Conservation (phyloP, 2,888 invertebrate genomes). For the Cepaea hortensis region DNA sequence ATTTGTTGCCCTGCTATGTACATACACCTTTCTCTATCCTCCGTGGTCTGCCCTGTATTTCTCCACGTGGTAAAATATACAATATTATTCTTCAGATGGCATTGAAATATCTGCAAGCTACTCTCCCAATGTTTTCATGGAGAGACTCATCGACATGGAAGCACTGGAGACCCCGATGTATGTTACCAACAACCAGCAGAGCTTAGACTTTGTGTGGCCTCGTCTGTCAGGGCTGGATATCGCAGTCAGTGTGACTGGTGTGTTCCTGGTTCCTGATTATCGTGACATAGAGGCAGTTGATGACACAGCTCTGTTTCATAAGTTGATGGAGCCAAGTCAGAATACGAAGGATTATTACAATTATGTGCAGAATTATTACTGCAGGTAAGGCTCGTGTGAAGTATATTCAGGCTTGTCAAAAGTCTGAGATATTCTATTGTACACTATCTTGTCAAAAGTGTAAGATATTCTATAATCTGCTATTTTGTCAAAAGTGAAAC, state of each 20-base stretch:
- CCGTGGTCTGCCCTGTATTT: too few species aligned
- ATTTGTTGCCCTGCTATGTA: too few species aligned
- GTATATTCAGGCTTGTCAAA: too few species aligned
- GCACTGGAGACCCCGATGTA: conserved; percentile 67
- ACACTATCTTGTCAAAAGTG: too few species aligned
- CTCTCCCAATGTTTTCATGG: conserved; percentile 72
- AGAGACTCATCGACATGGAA: conserved; percentile 65
- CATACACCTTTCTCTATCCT: too few species aligned
- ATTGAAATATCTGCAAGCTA: conserved; percentile 50
- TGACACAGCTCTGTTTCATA: conserved; percentile 66
- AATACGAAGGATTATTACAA: conserved; percentile 61
- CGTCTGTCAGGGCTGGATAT: conserved; percentile 72
- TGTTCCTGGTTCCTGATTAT: conserved; percentile 72
- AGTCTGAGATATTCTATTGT: too few species aligned
- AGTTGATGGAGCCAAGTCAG: conserved; percentile 59
- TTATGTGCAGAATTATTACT: conserved; percentile 62
- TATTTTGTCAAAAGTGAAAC: too few species aligned
- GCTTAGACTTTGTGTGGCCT: conserved; percentile 68
- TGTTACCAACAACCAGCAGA: conserved; percentile 69
- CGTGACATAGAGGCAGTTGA: conserved; percentile 69
- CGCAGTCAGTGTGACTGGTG: conserved; percentile 68
- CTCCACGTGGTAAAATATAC: too few species aligned
- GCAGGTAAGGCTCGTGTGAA: conserved; percentile 64
- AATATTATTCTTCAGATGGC: conserved; percentile 46
- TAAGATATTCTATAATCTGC: too few species aligned